Evolutionary conservation across 2,113 vertebrate species (phyloP), one percentile per base, ranked within the genome.

Genomic region (Merops nubicus): DNA sequence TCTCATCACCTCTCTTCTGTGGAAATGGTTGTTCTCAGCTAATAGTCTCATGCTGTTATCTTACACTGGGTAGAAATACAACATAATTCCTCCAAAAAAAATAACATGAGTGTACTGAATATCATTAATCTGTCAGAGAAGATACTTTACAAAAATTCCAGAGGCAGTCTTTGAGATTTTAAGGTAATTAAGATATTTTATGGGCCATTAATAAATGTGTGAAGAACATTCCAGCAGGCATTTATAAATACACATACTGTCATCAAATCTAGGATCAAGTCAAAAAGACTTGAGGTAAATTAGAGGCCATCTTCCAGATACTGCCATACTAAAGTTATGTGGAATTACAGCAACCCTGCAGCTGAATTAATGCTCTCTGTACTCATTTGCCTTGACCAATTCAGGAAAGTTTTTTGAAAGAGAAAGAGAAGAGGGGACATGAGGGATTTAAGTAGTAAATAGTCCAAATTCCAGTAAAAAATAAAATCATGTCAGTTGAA

Each of bases 381-480:
- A 28, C 33, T 88, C 88, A 62, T 5, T 42, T 22, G 10, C 25
- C 26, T 19, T 74, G 28, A 59, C 9, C 38, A 83, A 28, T 9
- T 22, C 34, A 76, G 57, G 45, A 23, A 82, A 78, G 34, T 21
- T 0, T 43, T 84, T 72, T 60, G 51, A 91, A 82, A 78, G 53
- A 59, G 56, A 85, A 92, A 64, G 15, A 4, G 4, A 47, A 86
- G 20, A 73, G 3, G 6, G 4, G 13, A 72, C 20, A 19, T 45
- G 9, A 82, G 28, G 29, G 82, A 87, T 87, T 85, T 47, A 82
- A 74, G 38, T 48, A 70, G 9, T 28, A 88, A 84, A 82, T 86
- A 89, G 94, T 34, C 38, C 25, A 74, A 65, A 76, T 65, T 53
- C 65, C 56, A 93, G 50, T 80, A 86, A 78, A 87, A 68, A 84